phyloP scores from a whole-genome alignment of 2,888 invertebrate species.

The Cantharis flavilabris region DNA sequence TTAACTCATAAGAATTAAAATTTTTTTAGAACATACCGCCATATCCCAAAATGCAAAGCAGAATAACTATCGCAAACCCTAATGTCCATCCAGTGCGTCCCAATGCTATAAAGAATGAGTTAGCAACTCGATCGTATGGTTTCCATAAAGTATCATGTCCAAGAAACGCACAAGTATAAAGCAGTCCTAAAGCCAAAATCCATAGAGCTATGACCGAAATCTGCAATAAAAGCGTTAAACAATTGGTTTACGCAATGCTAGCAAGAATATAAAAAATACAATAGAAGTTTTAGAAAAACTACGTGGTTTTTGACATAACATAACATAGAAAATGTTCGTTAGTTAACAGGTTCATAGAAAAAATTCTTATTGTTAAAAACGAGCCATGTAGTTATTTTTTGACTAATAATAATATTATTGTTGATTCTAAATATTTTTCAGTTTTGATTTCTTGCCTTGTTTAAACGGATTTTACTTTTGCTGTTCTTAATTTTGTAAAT shows the following conservation, averaged over 20 bases:
- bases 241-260: not conserved
- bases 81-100: conserved; percentile 56
- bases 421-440: too few species aligned
- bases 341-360: too few species aligned
- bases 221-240: not conserved
- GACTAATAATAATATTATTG: too few species aligned
- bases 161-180: not conserved
- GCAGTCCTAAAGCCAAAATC: not conserved
- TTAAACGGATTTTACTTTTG: not conserved
- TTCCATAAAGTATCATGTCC: not conserved
- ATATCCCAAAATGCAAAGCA: conserved; percentile 57
- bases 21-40: conserved; percentile 52
- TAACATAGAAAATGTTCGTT: too few species aligned
- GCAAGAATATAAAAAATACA: too few species aligned
- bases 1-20: not conserved
- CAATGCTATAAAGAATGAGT: conserved; percentile 48
- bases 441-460: conserved; percentile 7
- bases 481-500: not conserved
- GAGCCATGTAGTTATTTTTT: too few species aligned
- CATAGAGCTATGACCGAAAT: not conserved
- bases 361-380: too few species aligned
- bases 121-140: conserved; percentile 29
- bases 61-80: conserved; percentile 57
- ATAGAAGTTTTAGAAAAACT: too few species aligned
- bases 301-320: too few species aligned